Base-by-base conservation (phyloP, 2,113 vertebrate species). In the Lepus timidus region DNA sequence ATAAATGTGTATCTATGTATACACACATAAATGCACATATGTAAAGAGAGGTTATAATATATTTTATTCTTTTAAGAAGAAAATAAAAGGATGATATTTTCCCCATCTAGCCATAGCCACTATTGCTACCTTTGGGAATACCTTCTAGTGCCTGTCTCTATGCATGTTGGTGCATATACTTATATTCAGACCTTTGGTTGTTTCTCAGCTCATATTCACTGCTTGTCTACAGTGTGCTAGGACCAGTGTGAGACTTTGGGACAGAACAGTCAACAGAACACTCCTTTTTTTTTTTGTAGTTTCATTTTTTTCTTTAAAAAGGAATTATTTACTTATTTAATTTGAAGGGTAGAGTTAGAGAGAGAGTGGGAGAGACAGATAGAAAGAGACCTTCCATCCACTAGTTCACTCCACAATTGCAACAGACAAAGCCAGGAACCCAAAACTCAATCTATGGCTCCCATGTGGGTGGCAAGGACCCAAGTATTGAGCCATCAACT, bases 1-100 rank as follows among this genome's bases (percentile, higher is more conserved):
- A 17, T 58, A 58, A 44, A 44, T 17, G 12, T 58, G 17, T 36
- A 81, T 31, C 61, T 9, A 25, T 68, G 33, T 39, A 31, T 20
- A 89, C 29, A 51, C 13, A 88, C 14, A 85, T 13, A 51, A 1
- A 83, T n/a, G 29, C n/a, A 65, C n/a, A 73, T 2, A 76, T 52
- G 9, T 93, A 17, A 44, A 90, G 82, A 96, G 12, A 31, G 33
- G 5, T 79, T 7, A 17, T 86, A 71, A 6, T 31, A 58, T 65
- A 6, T 94, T 86, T 96, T 27, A 8, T 82, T 96, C 65, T 96
- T 52, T n/a, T 94, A 85, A 79, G 22, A 85, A 49, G 4, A 94
- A 31, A 67, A 31, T 73, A 27, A 82, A 92, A 65, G 27, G 9
- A 1, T 64, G 4, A 44, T 3, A 44, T 3, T 73, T 88, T 80